A percentile compares a stretch with the other conserved stretches of the same genome.
Conservation (phyloP, 1,140 invertebrate species). For the Anastrepha obliqua region DNA sequence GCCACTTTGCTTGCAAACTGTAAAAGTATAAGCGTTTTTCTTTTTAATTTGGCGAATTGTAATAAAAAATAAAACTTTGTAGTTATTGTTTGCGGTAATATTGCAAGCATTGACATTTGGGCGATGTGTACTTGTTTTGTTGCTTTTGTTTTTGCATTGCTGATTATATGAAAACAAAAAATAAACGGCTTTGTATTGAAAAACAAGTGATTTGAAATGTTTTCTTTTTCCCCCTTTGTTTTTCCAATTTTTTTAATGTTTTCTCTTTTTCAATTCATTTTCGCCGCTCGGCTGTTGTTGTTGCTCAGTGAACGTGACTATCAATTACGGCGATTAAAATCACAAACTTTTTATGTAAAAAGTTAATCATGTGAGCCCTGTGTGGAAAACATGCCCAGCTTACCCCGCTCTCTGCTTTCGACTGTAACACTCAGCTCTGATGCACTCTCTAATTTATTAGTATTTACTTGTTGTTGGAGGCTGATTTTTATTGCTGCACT, state of each 20-base stretch:
- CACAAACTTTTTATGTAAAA: slow-evolving; percentile 26
- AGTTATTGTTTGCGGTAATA: slow-evolving; percentile 28
- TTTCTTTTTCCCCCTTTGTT: background rate
- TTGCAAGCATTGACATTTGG: slow-evolving; percentile 41
- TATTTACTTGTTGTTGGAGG: background rate
- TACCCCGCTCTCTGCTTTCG: no score
- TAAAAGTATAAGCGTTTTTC: background rate
- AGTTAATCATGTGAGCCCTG: slow-evolving; percentile 15
- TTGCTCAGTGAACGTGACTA: background rate
- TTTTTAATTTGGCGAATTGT: background rate
- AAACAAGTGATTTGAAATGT: no score
- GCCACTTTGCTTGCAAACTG: background rate
- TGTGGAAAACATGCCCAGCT: background rate
- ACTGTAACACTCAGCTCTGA: no score
- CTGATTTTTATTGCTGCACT: slow-evolving; percentile 3
- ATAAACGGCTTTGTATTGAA: no score
- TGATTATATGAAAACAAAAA: background rate
- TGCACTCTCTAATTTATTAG: background rate
- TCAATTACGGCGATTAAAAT: slow-evolving; percentile 21
- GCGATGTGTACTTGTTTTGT: background rate
- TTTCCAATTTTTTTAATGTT: background rate
- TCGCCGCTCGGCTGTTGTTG: background rate
- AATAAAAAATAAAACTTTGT: background rate
- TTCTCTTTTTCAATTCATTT: background rate
- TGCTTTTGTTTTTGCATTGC: background rate